A percentile compares a stretch with the other conserved stretches of the same genome.
phyloP scores from a whole-genome alignment of 2,113 vertebrate genomes.

The Mastomys natalensis region DNA sequence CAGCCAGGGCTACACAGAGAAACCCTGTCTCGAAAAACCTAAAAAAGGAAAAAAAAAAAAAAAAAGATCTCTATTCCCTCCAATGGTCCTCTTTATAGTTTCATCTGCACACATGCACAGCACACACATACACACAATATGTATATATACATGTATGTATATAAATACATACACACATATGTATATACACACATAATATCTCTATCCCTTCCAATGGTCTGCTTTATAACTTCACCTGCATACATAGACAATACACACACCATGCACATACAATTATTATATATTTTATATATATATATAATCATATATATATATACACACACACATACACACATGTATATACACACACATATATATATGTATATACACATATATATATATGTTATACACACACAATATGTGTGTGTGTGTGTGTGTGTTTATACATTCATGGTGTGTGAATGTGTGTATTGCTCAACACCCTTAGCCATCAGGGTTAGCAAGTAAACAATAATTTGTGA shows the following conservation, averaged over 20 bases:
- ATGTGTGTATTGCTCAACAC: background rate
- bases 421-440: too few relatives aligned
- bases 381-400: too few relatives aligned
- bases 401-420: too few relatives aligned
- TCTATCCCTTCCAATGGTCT: background rate
- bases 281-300: too few relatives aligned
- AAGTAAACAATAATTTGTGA: background rate
- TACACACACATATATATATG: too few relatives aligned
- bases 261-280: accelerated
- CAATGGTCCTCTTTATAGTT: background rate
- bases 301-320: too few relatives aligned
- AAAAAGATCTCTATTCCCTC: background rate
- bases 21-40: too few relatives aligned
- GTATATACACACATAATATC: background rate
- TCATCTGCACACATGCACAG: background rate
- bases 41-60: too few relatives aligned
- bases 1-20: too few relatives aligned
- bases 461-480: background rate
- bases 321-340: background rate
- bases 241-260: too few relatives aligned
- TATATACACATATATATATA: background rate
- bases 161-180: background rate
- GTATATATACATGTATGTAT: too few relatives aligned
- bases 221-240: background rate
- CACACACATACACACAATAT: background rate